Conservation (phyloP, 2,888 invertebrate species). For the Chalcis sispes region DNA sequence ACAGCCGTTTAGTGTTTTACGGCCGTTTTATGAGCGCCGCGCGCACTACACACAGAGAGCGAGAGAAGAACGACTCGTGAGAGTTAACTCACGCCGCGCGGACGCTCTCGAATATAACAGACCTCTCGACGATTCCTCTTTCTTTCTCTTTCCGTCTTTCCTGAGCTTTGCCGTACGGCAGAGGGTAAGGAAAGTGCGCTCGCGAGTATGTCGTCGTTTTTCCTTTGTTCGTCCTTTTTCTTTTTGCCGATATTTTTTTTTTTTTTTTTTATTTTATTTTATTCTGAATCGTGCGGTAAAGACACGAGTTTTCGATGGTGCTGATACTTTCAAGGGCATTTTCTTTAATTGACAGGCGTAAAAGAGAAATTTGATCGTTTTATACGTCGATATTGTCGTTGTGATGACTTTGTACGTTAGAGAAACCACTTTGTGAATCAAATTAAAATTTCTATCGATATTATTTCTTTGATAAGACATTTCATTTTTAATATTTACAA, state of each 20-base stretch:
- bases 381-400: too few species aligned
- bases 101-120: constrained; percentile 16
- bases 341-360: too few species aligned
- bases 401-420: too few species aligned
- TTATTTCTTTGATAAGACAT: too few species aligned
- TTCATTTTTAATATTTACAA: too few species aligned
- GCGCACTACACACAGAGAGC: constrained; percentile 34
- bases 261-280: not conserved
- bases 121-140: constrained; percentile 44
- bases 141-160: not conserved
- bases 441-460: too few species aligned
- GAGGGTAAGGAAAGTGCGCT: not conserved
- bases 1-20: constrained; percentile 76
- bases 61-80: constrained; percentile 36
- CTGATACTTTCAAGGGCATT: too few species aligned
- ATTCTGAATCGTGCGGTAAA: too few species aligned
- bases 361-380: too few species aligned
- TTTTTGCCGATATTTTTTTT: not conserved
- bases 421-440: too few species aligned
- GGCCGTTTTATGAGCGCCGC: constrained; percentile 74
- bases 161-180: not conserved
- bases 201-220: not conserved
- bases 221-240: too few species aligned
- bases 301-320: too few species aligned
- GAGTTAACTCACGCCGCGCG: constrained; percentile 40